Conservation (phyloP, 2,888 invertebrate species). For the Sisyra terminalis region DNA sequence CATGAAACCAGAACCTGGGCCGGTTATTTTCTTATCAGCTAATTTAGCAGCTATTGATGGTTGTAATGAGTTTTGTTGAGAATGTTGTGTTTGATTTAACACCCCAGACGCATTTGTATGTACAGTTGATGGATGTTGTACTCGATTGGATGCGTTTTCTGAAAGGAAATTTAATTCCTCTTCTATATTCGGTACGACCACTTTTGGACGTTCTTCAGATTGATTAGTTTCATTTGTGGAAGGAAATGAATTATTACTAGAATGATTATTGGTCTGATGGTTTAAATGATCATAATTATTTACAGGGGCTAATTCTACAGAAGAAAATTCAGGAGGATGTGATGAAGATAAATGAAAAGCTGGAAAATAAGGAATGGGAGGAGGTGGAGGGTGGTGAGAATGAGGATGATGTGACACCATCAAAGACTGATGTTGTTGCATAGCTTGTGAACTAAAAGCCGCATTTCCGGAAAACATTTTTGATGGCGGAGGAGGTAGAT, state of each 20-base stretch:
- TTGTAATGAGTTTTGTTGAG: slow-evolving; percentile 32
- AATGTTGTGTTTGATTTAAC: slow-evolving; percentile 8
- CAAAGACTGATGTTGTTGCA: slow-evolving; percentile 44
- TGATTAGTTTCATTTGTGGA: slow-evolving; percentile 17
- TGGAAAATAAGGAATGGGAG: slow-evolving; percentile 54
- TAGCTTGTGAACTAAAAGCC: slow-evolving; percentile 28
- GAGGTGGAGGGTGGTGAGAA: slow-evolving; percentile 38
- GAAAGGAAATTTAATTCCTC: slow-evolving; percentile 72
- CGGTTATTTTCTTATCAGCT: slow-evolving; percentile 42
- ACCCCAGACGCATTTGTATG: slow-evolving; percentile 10
- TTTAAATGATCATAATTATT: slow-evolving; percentile 39
- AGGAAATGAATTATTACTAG: slow-evolving; percentile 16
- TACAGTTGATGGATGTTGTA: slow-evolving; percentile 9
- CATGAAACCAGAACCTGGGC: slow-evolving; percentile 64
- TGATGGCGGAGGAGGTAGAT: slow-evolving; percentile 47
- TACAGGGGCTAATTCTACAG: slow-evolving; percentile 46
- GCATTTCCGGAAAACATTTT: slow-evolving; percentile 42
- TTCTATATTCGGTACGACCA: slow-evolving; percentile 77
- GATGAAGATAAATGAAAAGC: slow-evolving; percentile 54
- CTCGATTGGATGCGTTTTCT: slow-evolving; percentile 24
- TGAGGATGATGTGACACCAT: slow-evolving; percentile 43
- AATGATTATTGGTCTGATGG: slow-evolving; percentile 19
- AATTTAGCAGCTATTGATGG: slow-evolving; percentile 34
- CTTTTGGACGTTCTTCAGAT: slow-evolving; percentile 59
- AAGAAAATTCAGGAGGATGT: slow-evolving; percentile 44